Percentiles rank a stretch among this genome's conserved stretches.
Conservation (phyloP, 2,888 invertebrate species). For the Melanchra persicariae region DNA sequence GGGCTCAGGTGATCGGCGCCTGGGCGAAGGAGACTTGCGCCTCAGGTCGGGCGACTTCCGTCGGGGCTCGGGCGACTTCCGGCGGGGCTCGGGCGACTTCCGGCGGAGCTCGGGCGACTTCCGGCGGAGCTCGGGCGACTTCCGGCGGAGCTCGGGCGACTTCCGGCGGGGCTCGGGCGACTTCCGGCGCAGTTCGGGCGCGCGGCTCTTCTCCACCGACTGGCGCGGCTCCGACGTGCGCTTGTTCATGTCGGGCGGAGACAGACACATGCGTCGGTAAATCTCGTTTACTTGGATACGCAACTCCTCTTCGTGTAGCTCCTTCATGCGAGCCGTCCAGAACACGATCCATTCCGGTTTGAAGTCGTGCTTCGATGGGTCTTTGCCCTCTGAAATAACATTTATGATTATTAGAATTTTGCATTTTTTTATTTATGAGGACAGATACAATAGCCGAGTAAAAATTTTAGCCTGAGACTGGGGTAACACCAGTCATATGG, state of each 20-base stretch:
- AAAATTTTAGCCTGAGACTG: not conserved
- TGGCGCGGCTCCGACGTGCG: slow-evolving; percentile 32
- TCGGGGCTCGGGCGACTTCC: slow-evolving; percentile 55
- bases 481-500: not conserved
- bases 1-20: slow-evolving; percentile 47
- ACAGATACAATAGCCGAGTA: not conserved
- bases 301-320: slow-evolving; percentile 93
- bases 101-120: slow-evolving; percentile 31
- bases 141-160: slow-evolving; percentile 33
- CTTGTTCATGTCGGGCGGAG: slow-evolving; percentile 76
- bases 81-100: slow-evolving; percentile 33
- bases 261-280: slow-evolving; percentile 90
- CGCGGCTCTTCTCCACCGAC: slow-evolving; percentile 13
- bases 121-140: slow-evolving; percentile 48
- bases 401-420: not conserved
- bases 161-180: slow-evolving; percentile 50
- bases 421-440: not conserved
- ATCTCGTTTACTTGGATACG: slow-evolving; percentile 93
- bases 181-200: slow-evolving; percentile 51
- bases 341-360: slow-evolving; percentile 97
- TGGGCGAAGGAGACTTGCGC: slow-evolving; percentile 48
- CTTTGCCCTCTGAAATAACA: slow-evolving; percentile 90
- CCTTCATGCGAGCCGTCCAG: slow-evolving; percentile 96
- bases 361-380: slow-evolving; percentile 95
- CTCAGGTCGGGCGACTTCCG: slow-evolving; percentile 47